These are phyloP conservation scores for Ephialtes manifestator DNA, from an alignment of 2,888 invertebrate species.

Conservation along the genomic window DNA sequence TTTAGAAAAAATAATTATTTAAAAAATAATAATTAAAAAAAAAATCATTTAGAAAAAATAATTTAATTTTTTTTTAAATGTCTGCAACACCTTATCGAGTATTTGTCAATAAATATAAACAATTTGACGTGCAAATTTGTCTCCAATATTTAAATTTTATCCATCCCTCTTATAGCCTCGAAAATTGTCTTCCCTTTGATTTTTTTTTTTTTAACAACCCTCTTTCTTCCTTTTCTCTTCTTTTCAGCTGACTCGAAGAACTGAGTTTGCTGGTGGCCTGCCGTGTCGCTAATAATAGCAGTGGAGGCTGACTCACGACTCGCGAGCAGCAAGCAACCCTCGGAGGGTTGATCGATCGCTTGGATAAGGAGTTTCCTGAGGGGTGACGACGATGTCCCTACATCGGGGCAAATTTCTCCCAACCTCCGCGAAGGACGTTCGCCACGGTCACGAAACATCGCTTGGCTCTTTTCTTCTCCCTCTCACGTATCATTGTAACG, in stretches of 20 bases:
- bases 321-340: slow-evolving; percentile 47
- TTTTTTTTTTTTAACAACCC: slow-evolving; percentile 9
- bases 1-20: no score
- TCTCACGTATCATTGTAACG: neutral
- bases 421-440: slow-evolving; percentile 11
- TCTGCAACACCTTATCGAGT: no score
- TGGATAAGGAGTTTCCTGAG: slow-evolving; percentile 69
- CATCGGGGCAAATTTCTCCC: slow-evolving; percentile 1
- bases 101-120: no score
- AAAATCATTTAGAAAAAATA: no score
- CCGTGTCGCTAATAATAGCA: slow-evolving; percentile 74
- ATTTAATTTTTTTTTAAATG: no score
- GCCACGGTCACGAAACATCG: slow-evolving; percentile 24
- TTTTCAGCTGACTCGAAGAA: slow-evolving; percentile 52
- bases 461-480: neutral
- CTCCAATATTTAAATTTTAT: neutral
- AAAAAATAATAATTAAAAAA: no score
- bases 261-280: slow-evolving; percentile 66
- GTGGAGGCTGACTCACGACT: slow-evolving; percentile 78
- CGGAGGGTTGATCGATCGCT: slow-evolving; percentile 74
- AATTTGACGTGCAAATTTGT: neutral
- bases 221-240: slow-evolving; percentile 62
- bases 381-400: slow-evolving; percentile 20
- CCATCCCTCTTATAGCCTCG: neutral
- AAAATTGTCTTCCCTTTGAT: slow-evolving; percentile 11